Evolutionary conservation across 2,113 vertebrate genomes (phyloP).

Genomic region (Bostrychus sinensis): DNA sequence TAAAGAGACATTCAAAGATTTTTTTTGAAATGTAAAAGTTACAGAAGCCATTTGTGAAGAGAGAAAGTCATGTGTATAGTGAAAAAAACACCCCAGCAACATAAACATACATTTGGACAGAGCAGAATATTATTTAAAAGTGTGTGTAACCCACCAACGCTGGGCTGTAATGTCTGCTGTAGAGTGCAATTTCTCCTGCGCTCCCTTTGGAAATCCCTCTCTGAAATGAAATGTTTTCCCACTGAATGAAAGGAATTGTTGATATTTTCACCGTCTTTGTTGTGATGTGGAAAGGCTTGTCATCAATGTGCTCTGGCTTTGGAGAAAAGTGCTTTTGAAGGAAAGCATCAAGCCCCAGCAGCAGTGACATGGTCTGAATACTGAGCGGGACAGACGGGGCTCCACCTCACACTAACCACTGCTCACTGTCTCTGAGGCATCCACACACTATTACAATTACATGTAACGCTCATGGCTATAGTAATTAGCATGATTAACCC

Average conservation of each 20-base stretch:
- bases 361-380: conserved; percentile 61
- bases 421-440: conserved; percentile 7
- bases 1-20: too few species aligned
- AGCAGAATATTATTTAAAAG: neutral
- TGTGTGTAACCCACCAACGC: neutral
- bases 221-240: conserved; percentile 7
- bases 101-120: too few species aligned
- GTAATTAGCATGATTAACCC: too few species aligned
- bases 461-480: too few species aligned
- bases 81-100: too few species aligned
- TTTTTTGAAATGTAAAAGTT: too few species aligned
- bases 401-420: conserved; percentile 45
- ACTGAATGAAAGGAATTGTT: conserved; percentile 5
- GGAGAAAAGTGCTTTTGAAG: conserved; percentile 65
- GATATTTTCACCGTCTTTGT: conserved; percentile 21
- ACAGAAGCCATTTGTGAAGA: too few species aligned
- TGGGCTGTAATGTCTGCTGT: neutral
- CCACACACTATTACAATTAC: conserved; percentile 33
- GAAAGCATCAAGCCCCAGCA: conserved; percentile 46
- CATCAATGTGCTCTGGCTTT: conserved; percentile 39
- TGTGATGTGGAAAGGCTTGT: conserved; percentile 35
- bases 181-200: neutral
- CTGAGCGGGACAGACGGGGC: conserved; percentile 64
- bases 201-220: neutral
- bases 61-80: too few species aligned